Base-by-base conservation (phyloP, 2,113 vertebrate species). In the Forbesichthys papilliferus region DNA sequence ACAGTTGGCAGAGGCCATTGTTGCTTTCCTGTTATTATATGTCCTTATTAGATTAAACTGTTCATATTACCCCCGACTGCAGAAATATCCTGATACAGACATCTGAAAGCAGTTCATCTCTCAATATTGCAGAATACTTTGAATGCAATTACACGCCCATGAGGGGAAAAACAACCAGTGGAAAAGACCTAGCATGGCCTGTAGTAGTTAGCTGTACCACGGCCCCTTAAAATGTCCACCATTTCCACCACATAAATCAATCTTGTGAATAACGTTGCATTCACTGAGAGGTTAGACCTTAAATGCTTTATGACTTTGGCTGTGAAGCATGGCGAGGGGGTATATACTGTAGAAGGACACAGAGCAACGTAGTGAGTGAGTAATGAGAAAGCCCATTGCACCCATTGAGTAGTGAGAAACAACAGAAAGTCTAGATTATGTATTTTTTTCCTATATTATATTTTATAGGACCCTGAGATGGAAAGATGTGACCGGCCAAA, bases 41-140 rank as follows among this genome's bases (percentile, higher is more conserved):
- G 84, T 77, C 73, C 76, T 85, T 73, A 80, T 84, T 83, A 56
- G 47, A 75, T 76, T 53, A 73, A 78, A 88, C 86, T 86, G 86
- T 80, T 86, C 73, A 49, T 77, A 74, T 53, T 46, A 62, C 68
- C 73, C 66, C 52, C 33, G 71, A 86, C 80, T 74, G 81, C 64
- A 66, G 73, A 85, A 89, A 89, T 79, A 79, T 78, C 68, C 48
- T 66, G 68, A 78, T 75, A 58, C 65, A 34, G 80, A 87, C 87
- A 90, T 86, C 84, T 87, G 86, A 90, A 80, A 90, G 71, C 73
- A 74, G 75, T 90, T 89, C 61, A 80, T 81, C 74, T 79, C 75
- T 20, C 73, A 82, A 76, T 42, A 61, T 62, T 16, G 69, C 34
- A 49, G 73, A 73, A 64, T 55, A n/a, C 63, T 67, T 58, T 74